These are phyloP conservation scores for Clitarchus hookeri DNA, from an alignment of 2,888 invertebrate genomes.

Conservation along the genomic window DNA sequence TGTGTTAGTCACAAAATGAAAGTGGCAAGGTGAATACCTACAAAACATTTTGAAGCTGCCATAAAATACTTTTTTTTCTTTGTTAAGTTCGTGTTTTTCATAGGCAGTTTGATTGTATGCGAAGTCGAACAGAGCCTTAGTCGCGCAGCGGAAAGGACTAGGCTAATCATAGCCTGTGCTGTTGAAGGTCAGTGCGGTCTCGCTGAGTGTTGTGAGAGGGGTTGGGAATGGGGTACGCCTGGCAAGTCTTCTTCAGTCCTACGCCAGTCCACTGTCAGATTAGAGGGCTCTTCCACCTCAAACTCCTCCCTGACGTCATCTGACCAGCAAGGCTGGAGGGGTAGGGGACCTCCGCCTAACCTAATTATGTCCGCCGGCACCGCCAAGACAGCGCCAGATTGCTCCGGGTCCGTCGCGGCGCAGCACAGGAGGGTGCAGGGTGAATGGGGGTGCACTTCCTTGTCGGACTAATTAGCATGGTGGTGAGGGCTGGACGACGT, in stretches of 20 bases:
- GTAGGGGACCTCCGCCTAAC: not conserved
- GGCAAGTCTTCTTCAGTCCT: not conserved
- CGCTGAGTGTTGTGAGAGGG: not conserved
- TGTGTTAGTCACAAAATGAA: no score
- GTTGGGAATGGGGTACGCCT: not conserved
- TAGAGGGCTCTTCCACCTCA: not conserved
- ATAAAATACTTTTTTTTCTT: no score
- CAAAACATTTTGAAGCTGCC: no score
- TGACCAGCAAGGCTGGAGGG: not conserved
- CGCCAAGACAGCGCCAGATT: not conserved
- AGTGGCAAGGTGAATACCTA: no score
- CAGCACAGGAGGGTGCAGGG: not conserved
- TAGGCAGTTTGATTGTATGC: no score
- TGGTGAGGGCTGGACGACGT: not conserved
- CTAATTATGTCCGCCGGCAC: not conserved
- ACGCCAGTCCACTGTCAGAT: not conserved
- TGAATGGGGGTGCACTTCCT: not conserved
- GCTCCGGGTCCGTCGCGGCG: not conserved
- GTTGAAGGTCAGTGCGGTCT: not conserved
- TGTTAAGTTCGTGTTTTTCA: no score
- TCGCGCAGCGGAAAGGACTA: no score
- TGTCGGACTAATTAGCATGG: not conserved
- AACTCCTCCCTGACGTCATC: not conserved
- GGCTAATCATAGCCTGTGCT: no score
- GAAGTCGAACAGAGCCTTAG: no score